Percentiles rank a stretch among this genome's conserved stretches.
Evolutionary conservation across 2,888 invertebrate genomes (phyloP).

Genomic region (Leptopilina syphax): DNA sequence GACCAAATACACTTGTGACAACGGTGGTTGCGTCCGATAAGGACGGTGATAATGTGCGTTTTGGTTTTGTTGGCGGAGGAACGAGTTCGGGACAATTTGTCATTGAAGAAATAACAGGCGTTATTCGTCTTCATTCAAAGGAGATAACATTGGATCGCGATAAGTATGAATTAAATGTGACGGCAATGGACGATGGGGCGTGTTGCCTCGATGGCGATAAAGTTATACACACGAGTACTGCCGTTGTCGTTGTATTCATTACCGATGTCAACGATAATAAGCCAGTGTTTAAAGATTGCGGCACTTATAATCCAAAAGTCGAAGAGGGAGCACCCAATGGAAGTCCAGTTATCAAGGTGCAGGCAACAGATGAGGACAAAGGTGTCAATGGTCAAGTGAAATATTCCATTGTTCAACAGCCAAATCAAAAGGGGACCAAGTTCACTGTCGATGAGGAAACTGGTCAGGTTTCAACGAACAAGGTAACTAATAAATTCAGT

Average conservation of each 20-base stretch:
- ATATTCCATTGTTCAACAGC: slow-evolving; percentile 97
- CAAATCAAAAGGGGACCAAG: slow-evolving; percentile 95
- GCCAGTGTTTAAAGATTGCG: slow-evolving; percentile 96
- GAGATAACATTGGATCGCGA: slow-evolving; percentile 92
- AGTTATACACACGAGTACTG: slow-evolving; percentile 94
- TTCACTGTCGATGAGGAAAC: slow-evolving; percentile 97
- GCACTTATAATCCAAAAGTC: slow-evolving; percentile 94
- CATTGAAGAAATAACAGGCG: slow-evolving; percentile 96
- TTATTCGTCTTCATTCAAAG: slow-evolving; percentile 92
- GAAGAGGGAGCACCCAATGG: slow-evolving; percentile 97
- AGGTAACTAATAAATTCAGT: slow-evolving; percentile 75
- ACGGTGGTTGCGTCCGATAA: slow-evolving; percentile 98
- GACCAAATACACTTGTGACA: slow-evolving; percentile 95
- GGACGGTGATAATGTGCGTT: slow-evolving; percentile 97
- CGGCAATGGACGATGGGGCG: slow-evolving; percentile 97
- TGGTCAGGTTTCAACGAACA: slow-evolving; percentile 95
- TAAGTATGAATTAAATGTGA: slow-evolving; percentile 97
- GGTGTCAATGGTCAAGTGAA: slow-evolving; percentile 97
- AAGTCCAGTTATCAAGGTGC: slow-evolving; percentile 94
- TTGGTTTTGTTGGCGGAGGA: slow-evolving; percentile 93
- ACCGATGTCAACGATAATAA: slow-evolving; percentile 98
- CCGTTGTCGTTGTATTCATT: slow-evolving; percentile 96
- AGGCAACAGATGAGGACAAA: slow-evolving; percentile 96
- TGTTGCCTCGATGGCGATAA: slow-evolving; percentile 94
- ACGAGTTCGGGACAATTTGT: slow-evolving; percentile 95